A percentile compares a stretch with the other conserved stretches of the same genome.
Conservation (phyloP, 2,113 vertebrate genomes). For the Todiramphus saurophagus region DNA sequence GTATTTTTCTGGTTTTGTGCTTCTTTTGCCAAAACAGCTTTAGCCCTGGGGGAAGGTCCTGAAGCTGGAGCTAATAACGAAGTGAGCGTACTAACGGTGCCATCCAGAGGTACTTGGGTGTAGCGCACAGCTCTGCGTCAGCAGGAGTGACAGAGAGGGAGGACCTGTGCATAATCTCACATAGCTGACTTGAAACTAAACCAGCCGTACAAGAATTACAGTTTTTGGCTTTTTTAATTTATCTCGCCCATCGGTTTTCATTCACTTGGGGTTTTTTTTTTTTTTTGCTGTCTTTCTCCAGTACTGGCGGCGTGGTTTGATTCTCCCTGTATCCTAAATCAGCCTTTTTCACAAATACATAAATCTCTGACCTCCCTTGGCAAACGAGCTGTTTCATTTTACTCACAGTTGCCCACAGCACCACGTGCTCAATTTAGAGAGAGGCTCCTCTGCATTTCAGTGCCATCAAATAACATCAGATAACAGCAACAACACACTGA, state of each 20-base stretch:
- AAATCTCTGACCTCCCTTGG: background rate
- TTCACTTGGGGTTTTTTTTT: background rate
- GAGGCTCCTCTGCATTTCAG: background rate
- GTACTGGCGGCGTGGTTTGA: background rate
- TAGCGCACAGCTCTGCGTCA: background rate
- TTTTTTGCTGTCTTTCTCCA: background rate
- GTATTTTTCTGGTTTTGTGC: background rate
- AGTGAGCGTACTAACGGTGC: background rate
- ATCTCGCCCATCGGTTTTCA: background rate
- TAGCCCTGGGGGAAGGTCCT: background rate
- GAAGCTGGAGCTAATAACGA: background rate
- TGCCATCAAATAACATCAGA: background rate
- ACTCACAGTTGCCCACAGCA: background rate
- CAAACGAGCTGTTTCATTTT: background rate
- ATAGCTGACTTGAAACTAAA: background rate
- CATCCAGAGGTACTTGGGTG: conserved; percentile 54
- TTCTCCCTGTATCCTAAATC: background rate
- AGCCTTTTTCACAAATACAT: background rate
- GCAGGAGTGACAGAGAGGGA: background rate
- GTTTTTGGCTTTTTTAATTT: background rate
- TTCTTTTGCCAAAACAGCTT: background rate
- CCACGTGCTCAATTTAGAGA: background rate
- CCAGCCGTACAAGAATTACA: background rate
- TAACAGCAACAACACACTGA: background rate
- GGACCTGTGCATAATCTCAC: fast-evolving